A percentile compares a stretch with the other conserved stretches of the same genome.
phyloP scores from a whole-genome alignment of 2,113 vertebrate genomes.

The Telmatochromis sp. region DNA sequence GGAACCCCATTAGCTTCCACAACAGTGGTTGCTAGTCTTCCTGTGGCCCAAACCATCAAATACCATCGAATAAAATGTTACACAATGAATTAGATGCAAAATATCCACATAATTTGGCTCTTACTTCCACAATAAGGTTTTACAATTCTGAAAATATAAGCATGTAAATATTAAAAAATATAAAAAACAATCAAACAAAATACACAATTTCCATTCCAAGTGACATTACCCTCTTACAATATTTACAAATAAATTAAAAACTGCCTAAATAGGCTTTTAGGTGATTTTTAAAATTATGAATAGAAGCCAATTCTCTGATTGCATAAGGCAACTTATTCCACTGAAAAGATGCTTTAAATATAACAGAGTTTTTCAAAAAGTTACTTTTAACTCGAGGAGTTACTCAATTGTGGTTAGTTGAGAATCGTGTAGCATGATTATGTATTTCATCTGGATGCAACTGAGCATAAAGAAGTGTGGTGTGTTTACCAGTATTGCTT shows the following conservation, averaged over 20 bases:
- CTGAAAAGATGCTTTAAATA: accelerated
- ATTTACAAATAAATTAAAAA: background rate
- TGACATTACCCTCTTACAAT: background rate
- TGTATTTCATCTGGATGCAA: background rate
- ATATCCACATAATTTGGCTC: accelerated
- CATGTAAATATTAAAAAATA: background rate
- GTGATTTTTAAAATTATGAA: too few relatives aligned
- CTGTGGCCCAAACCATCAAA: background rate
- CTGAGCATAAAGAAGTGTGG: too few relatives aligned
- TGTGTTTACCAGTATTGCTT: too few relatives aligned
- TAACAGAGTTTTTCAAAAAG: too few relatives aligned
- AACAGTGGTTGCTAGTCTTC: background rate
- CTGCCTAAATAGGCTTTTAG: too few relatives aligned
- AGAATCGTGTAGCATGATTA: background rate
- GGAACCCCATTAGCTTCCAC: background rate
- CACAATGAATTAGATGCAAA: background rate
- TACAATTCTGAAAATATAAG: background rate
- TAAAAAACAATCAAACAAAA: background rate
- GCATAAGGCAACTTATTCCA: accelerated
- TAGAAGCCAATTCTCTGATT: accelerated
- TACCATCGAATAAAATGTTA: background rate
- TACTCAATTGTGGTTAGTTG: accelerated
- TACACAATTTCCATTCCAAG: background rate
- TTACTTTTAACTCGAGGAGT: too few relatives aligned
- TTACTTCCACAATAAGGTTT: accelerated